Evolutionary conservation across 2,888 invertebrate genomes (phyloP).

Genomic region (Ennomos erosarius): DNA sequence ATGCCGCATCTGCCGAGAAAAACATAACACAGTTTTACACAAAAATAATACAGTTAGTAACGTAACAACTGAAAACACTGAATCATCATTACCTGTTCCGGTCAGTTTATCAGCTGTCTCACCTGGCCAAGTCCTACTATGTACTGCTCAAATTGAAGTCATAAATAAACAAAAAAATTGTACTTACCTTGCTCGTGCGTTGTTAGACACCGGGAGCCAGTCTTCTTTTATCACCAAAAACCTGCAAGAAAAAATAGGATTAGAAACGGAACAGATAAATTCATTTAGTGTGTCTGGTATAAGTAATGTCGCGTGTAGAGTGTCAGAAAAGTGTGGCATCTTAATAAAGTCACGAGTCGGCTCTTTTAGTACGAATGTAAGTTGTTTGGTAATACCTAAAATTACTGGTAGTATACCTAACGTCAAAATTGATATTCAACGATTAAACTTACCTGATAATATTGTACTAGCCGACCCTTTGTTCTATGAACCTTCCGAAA

Average conservation of each 20-base stretch:
- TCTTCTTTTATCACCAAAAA: conserved; percentile 4
- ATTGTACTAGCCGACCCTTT: conserved; percentile 38
- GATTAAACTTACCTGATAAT: conserved; percentile 24
- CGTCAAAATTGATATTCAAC: neutral
- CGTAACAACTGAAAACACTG: neutral
- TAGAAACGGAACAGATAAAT: conserved; percentile 1
- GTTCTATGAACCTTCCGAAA: conserved; percentile 35
- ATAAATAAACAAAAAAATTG: neutral
- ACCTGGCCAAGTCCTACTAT: conserved; percentile 1
- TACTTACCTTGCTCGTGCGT: conserved; percentile 2
- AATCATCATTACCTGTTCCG: neutral
- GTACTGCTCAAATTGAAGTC: conserved; percentile 1
- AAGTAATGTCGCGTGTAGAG: neutral
- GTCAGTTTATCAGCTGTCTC: neutral
- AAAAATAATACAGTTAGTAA: conserved; percentile 2
- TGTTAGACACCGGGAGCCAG: conserved; percentile 7
- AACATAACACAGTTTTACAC: conserved; percentile 9
- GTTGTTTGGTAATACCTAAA: conserved; percentile 3
- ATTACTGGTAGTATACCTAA: conserved; percentile 1
- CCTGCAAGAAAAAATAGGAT: conserved; percentile 2
- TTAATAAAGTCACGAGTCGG: neutral
- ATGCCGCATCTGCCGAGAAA: conserved; percentile 5
- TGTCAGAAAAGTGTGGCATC: conserved; percentile 1
- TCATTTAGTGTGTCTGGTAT: conserved; percentile 5
- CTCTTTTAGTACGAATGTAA: neutral